Evolutionary conservation across 1,140 invertebrate genomes (phyloP).

Genomic region (Platyscapa corneri): DNA sequence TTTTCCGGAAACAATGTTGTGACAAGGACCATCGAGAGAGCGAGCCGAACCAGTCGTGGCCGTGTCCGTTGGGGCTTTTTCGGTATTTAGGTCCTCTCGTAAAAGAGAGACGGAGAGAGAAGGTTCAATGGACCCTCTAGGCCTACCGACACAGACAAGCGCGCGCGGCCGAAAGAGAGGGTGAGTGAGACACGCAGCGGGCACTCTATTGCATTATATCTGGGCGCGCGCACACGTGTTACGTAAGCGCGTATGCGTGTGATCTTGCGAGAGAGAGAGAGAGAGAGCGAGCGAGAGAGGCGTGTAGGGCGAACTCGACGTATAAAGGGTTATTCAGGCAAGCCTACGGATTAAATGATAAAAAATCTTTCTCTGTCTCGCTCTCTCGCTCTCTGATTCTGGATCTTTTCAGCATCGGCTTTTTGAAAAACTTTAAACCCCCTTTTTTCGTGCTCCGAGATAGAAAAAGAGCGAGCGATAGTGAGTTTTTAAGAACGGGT

Average conservation of each 20-base stretch:
- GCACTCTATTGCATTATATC: conserved; percentile 62
- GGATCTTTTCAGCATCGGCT: conserved; percentile 57
- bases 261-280: conserved; percentile 40
- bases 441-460: conserved; percentile 54
- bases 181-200: conserved; percentile 53
- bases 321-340: conserved; percentile 74
- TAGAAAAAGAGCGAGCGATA: conserved; percentile 27
- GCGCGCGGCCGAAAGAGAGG: neutral
- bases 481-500: conserved; percentile 17
- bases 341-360: conserved; percentile 73
- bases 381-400: neutral
- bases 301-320: conserved; percentile 31
- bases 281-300: conserved; percentile 28
- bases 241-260: conserved; percentile 48
- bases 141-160: conserved; percentile 50
- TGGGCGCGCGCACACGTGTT: conserved; percentile 9
- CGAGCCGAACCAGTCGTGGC: neutral
- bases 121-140: conserved; percentile 62
- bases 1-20: conserved; percentile 73
- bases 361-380: conserved; percentile 56
- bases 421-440: conserved; percentile 73
- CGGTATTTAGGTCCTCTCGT: conserved; percentile 61
- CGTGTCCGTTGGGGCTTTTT: conserved; percentile 58
- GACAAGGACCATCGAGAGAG: conserved; percentile 67
- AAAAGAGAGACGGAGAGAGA: conserved; percentile 50